Evolutionary conservation across 2,113 vertebrate species (phyloP), one percentile per base, ranked within the genome.

Genomic region (Elanoides forficatus): DNA sequence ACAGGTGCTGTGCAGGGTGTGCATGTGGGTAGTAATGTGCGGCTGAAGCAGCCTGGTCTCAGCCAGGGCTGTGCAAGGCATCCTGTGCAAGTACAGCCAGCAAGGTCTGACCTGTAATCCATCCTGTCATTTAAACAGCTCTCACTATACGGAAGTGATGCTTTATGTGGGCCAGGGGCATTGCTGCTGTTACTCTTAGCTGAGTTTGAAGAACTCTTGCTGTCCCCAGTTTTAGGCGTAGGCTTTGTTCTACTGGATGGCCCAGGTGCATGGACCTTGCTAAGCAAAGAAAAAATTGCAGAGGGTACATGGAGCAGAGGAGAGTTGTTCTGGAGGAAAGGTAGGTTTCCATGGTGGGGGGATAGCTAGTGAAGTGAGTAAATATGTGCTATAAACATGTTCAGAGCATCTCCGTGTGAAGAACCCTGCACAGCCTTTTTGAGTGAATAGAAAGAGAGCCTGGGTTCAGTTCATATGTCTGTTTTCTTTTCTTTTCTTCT

Each of bases 401-500:
- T 88, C 91, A 95, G 85, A 97, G 95, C 85, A 97, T 90, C 86
- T 94, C 93, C 18, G 45, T 79, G 6, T 79, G 86, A 96, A 97
- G 95, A 97, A 74, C 89, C 70, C 94, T 90, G 90, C 78, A 38
- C 62, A 95, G 95, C 94, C 92, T 97, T 97, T 96, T 93, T 19
- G 23, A 97, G 94, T 90, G 95, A 97, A 96, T 91, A 97, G 90
- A 96, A 95, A 95, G 91, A 91, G 86, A 96, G 94, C 95, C 40
- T 0, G 0, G 84, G 84, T 96, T 98, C 92, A 82, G 95, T 96
- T 96, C 96, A 94, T 96, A 84, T 93, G 90, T 97, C 94, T 97
- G 96, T 97, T 96, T 97, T 97, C 92, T 95, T 95, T 94, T 97
- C 96, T 97, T 97, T 97, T 97, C 94, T 97, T 97, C 95, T 97